Percentiles rank a stretch among this genome's conserved stretches.
These are phyloP conservation scores for Paratilapia polleni DNA, from an alignment of 2,113 vertebrate genomes.

Conservation along the genomic window DNA sequence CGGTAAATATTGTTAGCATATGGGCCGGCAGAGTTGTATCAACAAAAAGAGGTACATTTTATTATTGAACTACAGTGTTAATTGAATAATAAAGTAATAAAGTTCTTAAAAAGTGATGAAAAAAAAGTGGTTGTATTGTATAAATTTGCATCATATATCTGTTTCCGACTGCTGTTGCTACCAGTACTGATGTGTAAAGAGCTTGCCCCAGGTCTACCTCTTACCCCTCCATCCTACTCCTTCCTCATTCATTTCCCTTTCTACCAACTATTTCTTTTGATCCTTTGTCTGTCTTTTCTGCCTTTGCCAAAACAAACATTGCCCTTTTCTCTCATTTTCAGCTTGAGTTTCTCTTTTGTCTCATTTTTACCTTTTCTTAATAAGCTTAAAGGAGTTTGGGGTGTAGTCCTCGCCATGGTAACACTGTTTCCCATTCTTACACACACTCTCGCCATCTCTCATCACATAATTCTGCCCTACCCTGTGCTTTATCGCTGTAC, in stretches of 20 bases:
- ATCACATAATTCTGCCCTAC: conserved; percentile 62
- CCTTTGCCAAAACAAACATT: neutral
- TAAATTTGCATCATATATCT: neutral
- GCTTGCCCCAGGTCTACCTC: neutral
- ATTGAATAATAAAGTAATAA: neutral
- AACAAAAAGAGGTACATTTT: neutral
- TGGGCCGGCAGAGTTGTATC: neutral
- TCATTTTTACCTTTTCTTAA: conserved; percentile 13
- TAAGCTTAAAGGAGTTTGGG: conserved; percentile 54
- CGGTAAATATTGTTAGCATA: neutral
- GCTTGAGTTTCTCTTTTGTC: conserved; percentile 13
- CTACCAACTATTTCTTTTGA: neutral
- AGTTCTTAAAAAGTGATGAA: too few species aligned
- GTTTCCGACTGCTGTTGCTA: neutral
- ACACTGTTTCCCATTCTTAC: conserved; percentile 60
- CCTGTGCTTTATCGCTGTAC: conserved; percentile 48
- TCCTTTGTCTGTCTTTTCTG: neutral
- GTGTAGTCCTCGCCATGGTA: conserved; percentile 73
- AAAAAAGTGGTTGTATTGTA: neutral
- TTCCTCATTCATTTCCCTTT: conserved; percentile 1
- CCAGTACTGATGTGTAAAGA: neutral
- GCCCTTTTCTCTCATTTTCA: neutral
- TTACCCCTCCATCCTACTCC: neutral
- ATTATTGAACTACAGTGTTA: neutral
- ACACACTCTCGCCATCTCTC: conserved; percentile 42